Evolutionary conservation across 2,797 vertebrate species (phyloP), one percentile per base, ranked within the genome.

Genomic region (Enteromius paludinosus): DNA sequence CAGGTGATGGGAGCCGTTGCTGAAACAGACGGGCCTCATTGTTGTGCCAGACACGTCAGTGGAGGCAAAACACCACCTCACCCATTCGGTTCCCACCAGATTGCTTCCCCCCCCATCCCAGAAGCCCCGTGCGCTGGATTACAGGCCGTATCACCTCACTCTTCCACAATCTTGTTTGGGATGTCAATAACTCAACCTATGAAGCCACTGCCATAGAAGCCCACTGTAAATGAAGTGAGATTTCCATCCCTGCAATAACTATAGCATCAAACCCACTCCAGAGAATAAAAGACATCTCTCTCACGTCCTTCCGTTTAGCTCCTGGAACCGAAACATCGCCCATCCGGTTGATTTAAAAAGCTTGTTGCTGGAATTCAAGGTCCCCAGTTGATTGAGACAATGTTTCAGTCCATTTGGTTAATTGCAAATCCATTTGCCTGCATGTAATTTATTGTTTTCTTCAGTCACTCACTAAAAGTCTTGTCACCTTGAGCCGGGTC

Each of bases 401-500:
- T 82, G 62, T 83, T 77, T 77, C 64, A 79, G 66, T 84, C 84
- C 86, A 86, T 86, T 88, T 87, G 89, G 87, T 93, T 93, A 91
- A 93, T 93, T 92, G 89, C 88, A 87, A 90, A 90, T 92, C 88
- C 88, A 90, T 92, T 91, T 87, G 84, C 79, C 84, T 83, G 81
- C 47, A 85, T 86, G 82, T 87, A 87, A 85, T 92, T 92, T 91
- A 91, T 91, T 88, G 89, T 87, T 89, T 84, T 81, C 80, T 92
- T 93, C 91, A 90, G 93, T 93, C 90, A 87, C 89, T 78, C 83
- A 86, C 80, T 92, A 91, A 89, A 87, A 78, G 90, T 90, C 84
- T 87, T 84, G 79, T 86, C 85, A 84, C 88, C 33, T 70, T 76
- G 62, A 43, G 4, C 25, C 43, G 35, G 59, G 12, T 62, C 25